phyloP scores from a whole-genome alignment of 2,113 vertebrate species.

The Spizaetus ornatus region DNA sequence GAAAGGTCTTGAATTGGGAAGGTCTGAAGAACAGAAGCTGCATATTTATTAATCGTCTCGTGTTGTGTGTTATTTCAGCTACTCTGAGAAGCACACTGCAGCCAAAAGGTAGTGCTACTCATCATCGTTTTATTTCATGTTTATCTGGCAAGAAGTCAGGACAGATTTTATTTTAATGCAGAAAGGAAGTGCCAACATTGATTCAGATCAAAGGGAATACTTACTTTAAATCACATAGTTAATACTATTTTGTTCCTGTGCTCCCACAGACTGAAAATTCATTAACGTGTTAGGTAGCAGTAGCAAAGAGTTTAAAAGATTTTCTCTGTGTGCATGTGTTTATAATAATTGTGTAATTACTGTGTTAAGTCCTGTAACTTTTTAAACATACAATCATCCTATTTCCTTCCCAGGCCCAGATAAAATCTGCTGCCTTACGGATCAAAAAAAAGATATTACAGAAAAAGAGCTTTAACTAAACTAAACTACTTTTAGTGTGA shows the following conservation, averaged over 20 bases:
- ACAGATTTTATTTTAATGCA: neutral
- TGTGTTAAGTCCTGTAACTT: neutral
- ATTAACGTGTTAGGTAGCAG: neutral
- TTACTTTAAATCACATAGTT: neutral
- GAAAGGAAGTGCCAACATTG: neutral
- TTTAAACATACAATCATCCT: neutral
- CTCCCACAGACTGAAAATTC: neutral
- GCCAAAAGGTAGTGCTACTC: neutral
- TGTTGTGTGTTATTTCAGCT: neutral
- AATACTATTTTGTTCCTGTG: neutral
- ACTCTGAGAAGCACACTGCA: neutral
- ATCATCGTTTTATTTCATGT: neutral
- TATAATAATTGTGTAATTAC: neutral
- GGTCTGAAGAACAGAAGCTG: neutral
- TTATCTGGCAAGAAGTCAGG: neutral
- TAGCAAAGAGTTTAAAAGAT: neutral
- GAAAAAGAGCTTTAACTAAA: neutral
- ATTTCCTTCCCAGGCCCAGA: neutral
- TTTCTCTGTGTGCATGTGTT: neutral
- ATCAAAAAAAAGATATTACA: neutral
- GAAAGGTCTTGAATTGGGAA: neutral
- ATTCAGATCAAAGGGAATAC: neutral
- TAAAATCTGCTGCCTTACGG: neutral
- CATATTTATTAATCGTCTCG: neutral
- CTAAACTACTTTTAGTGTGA: neutral